Percentiles rank a stretch among this genome's conserved stretches.
phyloP scores from a whole-genome alignment of 2,113 vertebrate genomes.

The Takifugu flavidus region DNA sequence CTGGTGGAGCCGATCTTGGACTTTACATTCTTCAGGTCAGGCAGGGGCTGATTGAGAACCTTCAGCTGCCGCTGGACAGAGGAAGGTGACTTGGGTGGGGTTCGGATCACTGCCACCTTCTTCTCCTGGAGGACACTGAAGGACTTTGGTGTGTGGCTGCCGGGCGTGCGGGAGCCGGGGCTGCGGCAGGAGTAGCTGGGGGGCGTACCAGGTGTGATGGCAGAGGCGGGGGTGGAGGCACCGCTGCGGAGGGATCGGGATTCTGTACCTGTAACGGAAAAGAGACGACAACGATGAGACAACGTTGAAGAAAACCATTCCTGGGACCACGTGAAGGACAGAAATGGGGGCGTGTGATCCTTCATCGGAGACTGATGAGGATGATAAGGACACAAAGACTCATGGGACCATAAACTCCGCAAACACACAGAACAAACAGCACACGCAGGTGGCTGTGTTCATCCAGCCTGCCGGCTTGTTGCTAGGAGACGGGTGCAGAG shows the following conservation, averaged over 20 bases:
- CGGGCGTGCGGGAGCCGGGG: conserved; percentile 89
- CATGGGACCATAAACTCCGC: conserved; percentile 1
- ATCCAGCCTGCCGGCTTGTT: conserved; percentile 28
- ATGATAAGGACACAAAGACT: conserved; percentile 1
- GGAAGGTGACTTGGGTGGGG: conserved; percentile 92
- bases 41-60: conserved; percentile 89
- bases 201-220: conserved; percentile 90
- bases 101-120: conserved; percentile 93
- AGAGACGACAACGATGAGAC: accelerated
- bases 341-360: not conserved
- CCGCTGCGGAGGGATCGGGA: conserved; percentile 89
- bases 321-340: not conserved
- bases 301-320: not conserved
- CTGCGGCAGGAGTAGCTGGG: conserved; percentile 92
- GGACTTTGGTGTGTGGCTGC: conserved; percentile 91
- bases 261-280: conserved; percentile 78
- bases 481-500: conserved; percentile 34
- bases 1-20: conserved; percentile 93
- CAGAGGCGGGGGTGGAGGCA: conserved; percentile 88
- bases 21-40: conserved; percentile 91
- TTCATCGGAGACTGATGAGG: conserved; percentile 16
- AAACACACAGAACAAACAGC: conserved; percentile 23
- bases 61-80: conserved; percentile 89
- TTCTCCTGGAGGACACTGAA: conserved; percentile 89
- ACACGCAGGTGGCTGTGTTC: conserved; percentile 17